Conservation (phyloP, 2,113 vertebrate species). For the Chloropsis hardwickii region DNA sequence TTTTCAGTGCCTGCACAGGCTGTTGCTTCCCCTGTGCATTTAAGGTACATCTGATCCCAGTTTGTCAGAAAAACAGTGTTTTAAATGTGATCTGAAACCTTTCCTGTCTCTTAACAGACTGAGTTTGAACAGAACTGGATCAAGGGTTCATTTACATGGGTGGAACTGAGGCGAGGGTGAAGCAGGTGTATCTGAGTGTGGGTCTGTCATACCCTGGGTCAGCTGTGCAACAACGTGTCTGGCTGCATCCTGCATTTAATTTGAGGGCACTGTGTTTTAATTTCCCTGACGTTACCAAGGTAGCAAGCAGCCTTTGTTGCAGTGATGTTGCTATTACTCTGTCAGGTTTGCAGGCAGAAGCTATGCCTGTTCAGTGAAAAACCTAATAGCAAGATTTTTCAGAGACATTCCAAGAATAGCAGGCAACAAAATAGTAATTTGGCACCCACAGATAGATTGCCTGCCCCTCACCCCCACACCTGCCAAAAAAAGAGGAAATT, state of each 20-base stretch:
- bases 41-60: background rate
- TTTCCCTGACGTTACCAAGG: background rate
- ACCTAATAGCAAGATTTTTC: background rate
- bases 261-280: background rate
- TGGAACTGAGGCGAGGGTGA: background rate
- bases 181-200: background rate
- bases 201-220: background rate
- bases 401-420: constrained; percentile 9
- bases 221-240: background rate
- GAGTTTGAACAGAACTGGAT: background rate
- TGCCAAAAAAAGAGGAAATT: background rate
- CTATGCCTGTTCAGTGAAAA: background rate
- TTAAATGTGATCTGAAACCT: background rate
- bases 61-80: background rate
- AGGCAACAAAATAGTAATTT: background rate
- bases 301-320: constrained; percentile 5
- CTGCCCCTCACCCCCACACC: background rate
- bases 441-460: background rate
- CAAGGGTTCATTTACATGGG: background rate
- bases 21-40: background rate
- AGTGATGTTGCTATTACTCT: background rate
- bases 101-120: background rate
- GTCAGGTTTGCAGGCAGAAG: background rate
- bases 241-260: background rate
- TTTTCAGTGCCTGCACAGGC: background rate